Evolutionary conservation across 2,888 invertebrate species (phyloP).

Genomic region (Steinernema hermaphroditum): DNA sequence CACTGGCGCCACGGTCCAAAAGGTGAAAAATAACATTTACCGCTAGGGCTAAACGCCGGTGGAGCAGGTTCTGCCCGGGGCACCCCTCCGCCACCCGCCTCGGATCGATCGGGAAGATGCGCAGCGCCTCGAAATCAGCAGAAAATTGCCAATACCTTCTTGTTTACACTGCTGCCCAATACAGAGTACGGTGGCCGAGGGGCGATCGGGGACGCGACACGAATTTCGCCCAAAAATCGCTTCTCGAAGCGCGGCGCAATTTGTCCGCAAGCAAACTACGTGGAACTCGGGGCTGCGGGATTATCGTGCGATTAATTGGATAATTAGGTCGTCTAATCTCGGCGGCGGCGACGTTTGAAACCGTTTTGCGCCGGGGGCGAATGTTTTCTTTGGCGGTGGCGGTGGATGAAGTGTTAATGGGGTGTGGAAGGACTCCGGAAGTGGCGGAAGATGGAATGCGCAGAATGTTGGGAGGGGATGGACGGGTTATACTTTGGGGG

Average conservation of each 20-base stretch:
- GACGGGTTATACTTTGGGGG: too few species aligned
- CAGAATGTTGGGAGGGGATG: too few species aligned
- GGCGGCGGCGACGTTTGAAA: slow-evolving; percentile 1
- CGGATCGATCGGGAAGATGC: background rate
- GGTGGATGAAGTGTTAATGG: background rate
- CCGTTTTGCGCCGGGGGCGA: background rate
- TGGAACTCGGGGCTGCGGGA: background rate
- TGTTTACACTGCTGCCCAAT: background rate
- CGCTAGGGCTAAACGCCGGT: too few species aligned
- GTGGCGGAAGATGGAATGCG: too few species aligned
- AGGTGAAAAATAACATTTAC: too few species aligned
- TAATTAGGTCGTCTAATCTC: slow-evolving; percentile 26
- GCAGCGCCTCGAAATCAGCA: background rate
- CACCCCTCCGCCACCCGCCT: background rate
- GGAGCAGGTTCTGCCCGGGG: background rate
- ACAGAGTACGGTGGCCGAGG: background rate
- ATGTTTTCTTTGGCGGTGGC: background rate
- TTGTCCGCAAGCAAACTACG: slow-evolving; percentile 4
- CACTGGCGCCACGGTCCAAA: too few species aligned
- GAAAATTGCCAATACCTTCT: background rate
- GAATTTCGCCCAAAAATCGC: background rate
- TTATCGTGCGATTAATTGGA: slow-evolving; percentile 26
- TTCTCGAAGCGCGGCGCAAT: background rate
- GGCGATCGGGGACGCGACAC: background rate
- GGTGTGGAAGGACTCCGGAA: too few species aligned